Evolutionary conservation across 53 echinoderm and acorn worm species (phyloP).

Genomic region (Antedon mediterranea): DNA sequence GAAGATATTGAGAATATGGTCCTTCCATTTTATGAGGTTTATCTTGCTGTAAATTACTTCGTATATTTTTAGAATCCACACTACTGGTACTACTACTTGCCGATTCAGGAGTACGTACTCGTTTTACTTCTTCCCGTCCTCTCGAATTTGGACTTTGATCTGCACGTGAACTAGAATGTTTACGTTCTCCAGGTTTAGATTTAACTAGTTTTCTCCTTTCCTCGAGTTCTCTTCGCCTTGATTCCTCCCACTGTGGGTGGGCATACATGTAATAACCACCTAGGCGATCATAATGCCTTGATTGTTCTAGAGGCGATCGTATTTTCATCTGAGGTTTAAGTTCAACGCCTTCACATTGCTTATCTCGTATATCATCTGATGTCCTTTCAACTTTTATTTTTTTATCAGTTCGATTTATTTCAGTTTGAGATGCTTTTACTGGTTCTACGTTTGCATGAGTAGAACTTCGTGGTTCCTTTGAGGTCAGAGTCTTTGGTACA

Average conservation of each 20-base stretch:
- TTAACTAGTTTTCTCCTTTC: neutral
- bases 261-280: neutral
- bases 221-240: neutral
- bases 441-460: neutral
- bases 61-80: neutral
- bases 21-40: neutral
- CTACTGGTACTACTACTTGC: neutral
- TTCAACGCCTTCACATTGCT: constrained; percentile 38
- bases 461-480: neutral
- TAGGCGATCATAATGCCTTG: neutral
- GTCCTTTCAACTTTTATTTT: constrained; percentile 19
- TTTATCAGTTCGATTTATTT: neutral
- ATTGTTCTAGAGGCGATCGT: neutral
- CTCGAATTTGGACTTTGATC: neutral
- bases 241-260: neutral
- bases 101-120: neutral
- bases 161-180: neutral
- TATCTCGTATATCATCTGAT: constrained; percentile 28
- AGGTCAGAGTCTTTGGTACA: neutral
- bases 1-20: neutral
- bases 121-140: neutral
- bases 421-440: neutral
- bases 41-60: neutral
- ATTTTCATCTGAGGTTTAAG: neutral
- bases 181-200: neutral